These are phyloP conservation scores for Poecilobothrus nobilitatus DNA, from an alignment of 2,888 invertebrate species.

Conservation along the genomic window DNA sequence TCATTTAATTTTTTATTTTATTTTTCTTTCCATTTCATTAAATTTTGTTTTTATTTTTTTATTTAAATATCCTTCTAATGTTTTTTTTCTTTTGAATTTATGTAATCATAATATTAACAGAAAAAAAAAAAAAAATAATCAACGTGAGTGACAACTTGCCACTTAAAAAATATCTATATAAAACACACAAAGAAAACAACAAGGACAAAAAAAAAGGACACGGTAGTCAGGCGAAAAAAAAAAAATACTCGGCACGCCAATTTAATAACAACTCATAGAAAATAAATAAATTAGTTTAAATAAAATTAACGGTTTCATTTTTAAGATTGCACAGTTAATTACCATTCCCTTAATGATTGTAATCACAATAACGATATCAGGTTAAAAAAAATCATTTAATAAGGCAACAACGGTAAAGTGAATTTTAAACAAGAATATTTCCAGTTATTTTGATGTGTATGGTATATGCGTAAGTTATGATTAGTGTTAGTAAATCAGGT, in stretches of 20 bases:
- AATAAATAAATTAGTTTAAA: background rate
- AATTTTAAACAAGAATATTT: no score
- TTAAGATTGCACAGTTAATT: background rate
- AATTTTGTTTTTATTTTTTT: background rate
- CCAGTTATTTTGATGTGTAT: no score
- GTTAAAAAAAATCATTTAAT: background rate
- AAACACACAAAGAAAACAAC: background rate
- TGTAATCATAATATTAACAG: background rate
- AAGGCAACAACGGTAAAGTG: no score
- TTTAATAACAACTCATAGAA: background rate
- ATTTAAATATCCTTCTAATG: background rate
- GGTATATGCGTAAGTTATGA: no score
- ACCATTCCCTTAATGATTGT: slow-evolving; percentile 1
- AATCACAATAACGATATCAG: background rate
- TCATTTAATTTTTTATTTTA: background rate
- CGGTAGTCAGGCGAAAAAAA: background rate
- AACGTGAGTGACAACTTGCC: slow-evolving; percentile 6
- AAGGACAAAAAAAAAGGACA: background rate
- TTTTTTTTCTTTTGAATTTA: background rate
- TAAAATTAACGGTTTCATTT: slow-evolving; percentile 4
- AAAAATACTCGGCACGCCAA: background rate
- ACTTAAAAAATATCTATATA: background rate
- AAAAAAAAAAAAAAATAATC: background rate
- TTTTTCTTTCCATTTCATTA: background rate
- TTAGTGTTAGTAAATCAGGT: no score